phyloP scores from a whole-genome alignment of 37 sponge, comb jelly and placozoan species.

The Cliona cf. orientalis region DNA sequence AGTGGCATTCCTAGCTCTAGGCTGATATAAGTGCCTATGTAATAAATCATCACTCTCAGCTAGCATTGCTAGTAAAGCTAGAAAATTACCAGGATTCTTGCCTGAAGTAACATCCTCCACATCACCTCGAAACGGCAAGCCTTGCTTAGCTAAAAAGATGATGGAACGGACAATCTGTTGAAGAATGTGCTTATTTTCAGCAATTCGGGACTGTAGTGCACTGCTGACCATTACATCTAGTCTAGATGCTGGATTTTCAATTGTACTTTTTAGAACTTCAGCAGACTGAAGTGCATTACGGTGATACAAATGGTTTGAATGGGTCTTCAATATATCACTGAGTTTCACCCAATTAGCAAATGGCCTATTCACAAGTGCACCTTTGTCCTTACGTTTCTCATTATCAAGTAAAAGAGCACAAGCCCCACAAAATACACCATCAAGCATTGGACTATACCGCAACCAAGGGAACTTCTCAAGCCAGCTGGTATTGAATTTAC shows the following conservation, averaged over 20 bases:
- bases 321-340: slow-evolving; percentile 41
- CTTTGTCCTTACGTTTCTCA: slow-evolving; percentile 37
- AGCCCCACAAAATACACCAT: slow-evolving; percentile 73
- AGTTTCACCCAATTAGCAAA: slow-evolving; percentile 70
- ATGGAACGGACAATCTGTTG: slow-evolving; percentile 57
- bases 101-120: slow-evolving; percentile 18
- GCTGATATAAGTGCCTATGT: background rate
- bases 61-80: slow-evolving; percentile 10
- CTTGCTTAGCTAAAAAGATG: slow-evolving; percentile 58
- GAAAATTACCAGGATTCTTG: slow-evolving; percentile 62
- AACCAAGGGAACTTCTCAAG: slow-evolving; percentile 66
- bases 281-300: slow-evolving; percentile 49
- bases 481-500: slow-evolving; percentile 47
- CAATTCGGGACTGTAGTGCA: slow-evolving; percentile 38
- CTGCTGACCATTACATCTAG: slow-evolving; percentile 42
- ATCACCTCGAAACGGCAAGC: slow-evolving; percentile 50
- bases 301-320: slow-evolving; percentile 49
- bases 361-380: slow-evolving; percentile 62
- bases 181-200: slow-evolving; percentile 60
- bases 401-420: slow-evolving; percentile 36
- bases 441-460: slow-evolving; percentile 45
- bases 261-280: slow-evolving; percentile 49
- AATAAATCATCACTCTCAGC: background rate
- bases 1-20: slow-evolving; percentile 49
- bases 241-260: slow-evolving; percentile 64